Evolutionary conservation across 2,113 vertebrate species (phyloP).

Genomic region (Sus scrofa): T2T-Sscrofa CM000819.6:5575501-5576000

Average conservation of each 20-base stretch:
- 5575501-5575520: not conserved
- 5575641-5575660: not conserved
- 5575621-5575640: not conserved
- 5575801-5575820: rapidly evolving
- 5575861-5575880: rapidly evolving
- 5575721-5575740: not conserved
- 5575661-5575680: too few species aligned
- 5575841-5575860: too few species aligned
- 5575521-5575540: not conserved
- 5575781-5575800: not conserved
- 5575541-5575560: not conserved
- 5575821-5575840: not conserved
- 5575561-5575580: not conserved
- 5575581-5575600: not conserved
- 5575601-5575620: not conserved
- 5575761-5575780: not conserved
- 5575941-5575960: not conserved
- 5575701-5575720: rapidly evolving
- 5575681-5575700: not conserved
- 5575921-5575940: not conserved
- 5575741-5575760: too few species aligned
- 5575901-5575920: not conserved
- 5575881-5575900: too few species aligned
- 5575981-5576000: too few species aligned
- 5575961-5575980: not conserved